Conservation (phyloP, 2,888 invertebrate species). For the Xylota sylvarum region DNA sequence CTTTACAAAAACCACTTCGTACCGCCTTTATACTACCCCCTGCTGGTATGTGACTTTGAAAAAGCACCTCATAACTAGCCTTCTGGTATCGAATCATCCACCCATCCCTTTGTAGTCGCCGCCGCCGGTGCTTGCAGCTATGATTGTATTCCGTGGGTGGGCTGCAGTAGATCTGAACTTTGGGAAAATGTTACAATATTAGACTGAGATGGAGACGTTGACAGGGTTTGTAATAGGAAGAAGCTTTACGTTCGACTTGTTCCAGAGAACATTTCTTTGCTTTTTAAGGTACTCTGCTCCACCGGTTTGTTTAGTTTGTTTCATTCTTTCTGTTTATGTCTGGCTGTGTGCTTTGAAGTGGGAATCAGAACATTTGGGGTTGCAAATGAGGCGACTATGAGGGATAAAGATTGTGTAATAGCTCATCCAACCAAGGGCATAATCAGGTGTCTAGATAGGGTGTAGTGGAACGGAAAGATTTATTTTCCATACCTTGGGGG, state of each 20-base stretch:
- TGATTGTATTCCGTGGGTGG: conserved; percentile 17
- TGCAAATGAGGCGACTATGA: conserved; percentile 29
- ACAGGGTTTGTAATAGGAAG: conserved; percentile 41
- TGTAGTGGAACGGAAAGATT: conserved; percentile 1
- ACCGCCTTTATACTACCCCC: conserved; percentile 5
- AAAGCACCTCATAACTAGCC: conserved; percentile 16
- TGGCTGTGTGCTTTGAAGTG: conserved; percentile 38
- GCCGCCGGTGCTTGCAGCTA: conserved; percentile 34
- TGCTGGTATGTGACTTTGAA: conserved; percentile 30
- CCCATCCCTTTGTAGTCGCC: not conserved
- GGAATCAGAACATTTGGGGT: conserved; percentile 40
- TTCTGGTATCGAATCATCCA: conserved; percentile 15
- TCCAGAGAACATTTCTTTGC: conserved; percentile 33
- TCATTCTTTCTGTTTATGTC: conserved; percentile 29
- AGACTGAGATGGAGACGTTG: conserved; percentile 13
- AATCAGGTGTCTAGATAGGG: not conserved
- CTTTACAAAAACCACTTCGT: conserved; percentile 47
- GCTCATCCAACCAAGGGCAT: not conserved
- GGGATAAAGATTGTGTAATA: not conserved
- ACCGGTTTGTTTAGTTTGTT: not conserved
- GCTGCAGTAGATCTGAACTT: conserved; percentile 9
- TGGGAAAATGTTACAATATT: conserved; percentile 48
- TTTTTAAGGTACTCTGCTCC: not conserved
- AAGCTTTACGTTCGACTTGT: conserved; percentile 48
- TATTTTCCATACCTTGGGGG: not conserved